Conservation (phyloP, 2,888 invertebrate genomes). For the Drosophila infuscata region DNA sequence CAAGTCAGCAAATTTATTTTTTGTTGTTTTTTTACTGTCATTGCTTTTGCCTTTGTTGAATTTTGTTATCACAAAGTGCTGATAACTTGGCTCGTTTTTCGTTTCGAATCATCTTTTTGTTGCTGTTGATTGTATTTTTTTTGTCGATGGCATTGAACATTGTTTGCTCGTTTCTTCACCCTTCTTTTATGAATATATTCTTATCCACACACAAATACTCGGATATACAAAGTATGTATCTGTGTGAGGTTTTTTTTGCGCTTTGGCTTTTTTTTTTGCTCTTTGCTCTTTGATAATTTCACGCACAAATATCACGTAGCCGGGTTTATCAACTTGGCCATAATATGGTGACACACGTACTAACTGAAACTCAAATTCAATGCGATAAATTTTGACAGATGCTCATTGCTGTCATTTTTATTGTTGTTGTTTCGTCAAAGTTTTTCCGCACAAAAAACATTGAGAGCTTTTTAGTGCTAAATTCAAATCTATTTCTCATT, state of each 20-base stretch:
- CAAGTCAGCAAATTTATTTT: slow-evolving; percentile 31
- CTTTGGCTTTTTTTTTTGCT: slow-evolving; percentile 23
- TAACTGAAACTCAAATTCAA: slow-evolving; percentile 33
- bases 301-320: slow-evolving; percentile 75
- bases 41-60: slow-evolving; percentile 64
- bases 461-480: slow-evolving; percentile 17
- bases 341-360: slow-evolving; percentile 69
- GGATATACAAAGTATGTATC: slow-evolving; percentile 2
- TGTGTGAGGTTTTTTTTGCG: slow-evolving; percentile 31
- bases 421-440: slow-evolving; percentile 6
- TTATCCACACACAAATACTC: neutral
- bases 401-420: slow-evolving; percentile 10
- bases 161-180: slow-evolving; percentile 77
- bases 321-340: slow-evolving; percentile 59
- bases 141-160: slow-evolving; percentile 78
- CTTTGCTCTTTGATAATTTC: slow-evolving; percentile 67
- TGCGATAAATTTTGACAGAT: slow-evolving; percentile 61
- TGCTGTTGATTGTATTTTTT: slow-evolving; percentile 26
- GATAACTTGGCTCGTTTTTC: slow-evolving; percentile 57
- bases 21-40: slow-evolving; percentile 16
- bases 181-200: slow-evolving; percentile 54
- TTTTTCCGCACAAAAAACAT: slow-evolving; percentile 17
- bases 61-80: slow-evolving; percentile 68
- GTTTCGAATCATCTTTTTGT: slow-evolving; percentile 49
- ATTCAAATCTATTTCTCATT: neutral